Conservation (phyloP, 2,113 vertebrate genomes). For the Emberiza fucata region DNA sequence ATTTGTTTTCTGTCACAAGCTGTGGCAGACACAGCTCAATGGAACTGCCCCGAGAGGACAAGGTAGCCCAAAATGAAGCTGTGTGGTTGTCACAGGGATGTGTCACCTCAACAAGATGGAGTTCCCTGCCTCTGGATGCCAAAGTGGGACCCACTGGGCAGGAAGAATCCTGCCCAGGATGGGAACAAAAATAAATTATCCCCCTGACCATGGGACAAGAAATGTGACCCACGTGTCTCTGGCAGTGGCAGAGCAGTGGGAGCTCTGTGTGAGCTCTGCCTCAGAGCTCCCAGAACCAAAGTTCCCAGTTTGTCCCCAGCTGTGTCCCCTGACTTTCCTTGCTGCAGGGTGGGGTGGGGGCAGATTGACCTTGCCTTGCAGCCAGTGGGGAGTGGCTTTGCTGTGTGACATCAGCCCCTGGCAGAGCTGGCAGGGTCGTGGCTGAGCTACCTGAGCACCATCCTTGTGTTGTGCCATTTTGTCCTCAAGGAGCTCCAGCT, state of each 20-base stretch:
- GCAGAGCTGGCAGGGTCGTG: neutral
- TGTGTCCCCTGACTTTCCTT: neutral
- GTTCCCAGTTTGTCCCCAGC: neutral
- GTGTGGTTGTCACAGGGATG: neutral
- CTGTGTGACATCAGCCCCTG: neutral
- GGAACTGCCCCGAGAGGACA: neutral
- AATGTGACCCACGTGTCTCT: neutral
- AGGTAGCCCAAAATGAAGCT: neutral
- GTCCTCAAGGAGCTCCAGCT: neutral
- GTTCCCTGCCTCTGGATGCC: neutral
- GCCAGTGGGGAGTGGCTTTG: neutral
- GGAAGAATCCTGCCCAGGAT: neutral
- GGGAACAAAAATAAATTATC: neutral
- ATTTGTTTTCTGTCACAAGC: neutral
- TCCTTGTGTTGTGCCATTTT: neutral
- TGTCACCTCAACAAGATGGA: neutral
- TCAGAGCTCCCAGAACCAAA: neutral
- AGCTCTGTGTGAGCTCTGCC: neutral
- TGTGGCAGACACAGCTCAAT: fast-evolving
- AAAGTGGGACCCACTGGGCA: fast-evolving
- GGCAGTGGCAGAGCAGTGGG: neutral
- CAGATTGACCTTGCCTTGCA: neutral
- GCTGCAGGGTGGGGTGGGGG: neutral
- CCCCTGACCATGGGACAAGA: neutral
- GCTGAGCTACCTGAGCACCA: neutral